Conservation (phyloP, 2,888 invertebrate genomes). For the Penaeus monodon region DNA sequence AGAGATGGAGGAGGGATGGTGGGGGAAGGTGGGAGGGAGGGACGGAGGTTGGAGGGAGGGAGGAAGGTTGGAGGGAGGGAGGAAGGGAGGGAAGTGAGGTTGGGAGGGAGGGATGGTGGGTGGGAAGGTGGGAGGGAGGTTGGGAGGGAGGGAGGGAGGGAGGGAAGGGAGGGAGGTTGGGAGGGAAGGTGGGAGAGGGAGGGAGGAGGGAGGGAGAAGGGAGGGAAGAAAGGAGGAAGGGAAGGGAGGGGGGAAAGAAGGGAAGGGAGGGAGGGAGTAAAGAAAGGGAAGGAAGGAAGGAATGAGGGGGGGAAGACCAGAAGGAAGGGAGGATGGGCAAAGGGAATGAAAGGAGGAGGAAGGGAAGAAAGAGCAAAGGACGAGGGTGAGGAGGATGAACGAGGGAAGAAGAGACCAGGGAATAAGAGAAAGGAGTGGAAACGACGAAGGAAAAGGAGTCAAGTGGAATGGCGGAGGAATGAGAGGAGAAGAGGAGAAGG, state of each 20-base stretch:
- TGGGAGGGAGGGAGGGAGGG: no score
- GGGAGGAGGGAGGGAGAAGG: not conserved
- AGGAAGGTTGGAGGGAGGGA: not conserved
- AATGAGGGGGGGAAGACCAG: not conserved
- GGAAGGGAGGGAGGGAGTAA: not conserved
- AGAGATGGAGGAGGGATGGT: not conserved
- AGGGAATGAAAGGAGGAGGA: not conserved
- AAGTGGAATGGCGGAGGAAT: no score
- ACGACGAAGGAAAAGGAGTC: no score
- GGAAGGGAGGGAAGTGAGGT: not conserved
- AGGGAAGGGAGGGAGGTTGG: not conserved
- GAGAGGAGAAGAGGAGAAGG: not conserved
- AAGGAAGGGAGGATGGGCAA: not conserved
- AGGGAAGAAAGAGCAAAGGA: not conserved
- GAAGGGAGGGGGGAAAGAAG: not conserved
- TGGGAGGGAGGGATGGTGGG: not conserved
- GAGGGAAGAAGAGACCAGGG: not conserved
- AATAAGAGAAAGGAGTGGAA: not conserved
- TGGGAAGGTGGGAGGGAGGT: no score
- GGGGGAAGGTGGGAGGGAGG: not conserved
- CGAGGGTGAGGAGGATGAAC: no score
- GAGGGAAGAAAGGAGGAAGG: not conserved
- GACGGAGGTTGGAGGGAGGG: not conserved
- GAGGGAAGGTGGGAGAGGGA: not conserved
- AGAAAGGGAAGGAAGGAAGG: not conserved